These are phyloP conservation scores for Eumacrocentrus americanus DNA, from an alignment of 2,888 invertebrate species.

Conservation along the genomic window DNA sequence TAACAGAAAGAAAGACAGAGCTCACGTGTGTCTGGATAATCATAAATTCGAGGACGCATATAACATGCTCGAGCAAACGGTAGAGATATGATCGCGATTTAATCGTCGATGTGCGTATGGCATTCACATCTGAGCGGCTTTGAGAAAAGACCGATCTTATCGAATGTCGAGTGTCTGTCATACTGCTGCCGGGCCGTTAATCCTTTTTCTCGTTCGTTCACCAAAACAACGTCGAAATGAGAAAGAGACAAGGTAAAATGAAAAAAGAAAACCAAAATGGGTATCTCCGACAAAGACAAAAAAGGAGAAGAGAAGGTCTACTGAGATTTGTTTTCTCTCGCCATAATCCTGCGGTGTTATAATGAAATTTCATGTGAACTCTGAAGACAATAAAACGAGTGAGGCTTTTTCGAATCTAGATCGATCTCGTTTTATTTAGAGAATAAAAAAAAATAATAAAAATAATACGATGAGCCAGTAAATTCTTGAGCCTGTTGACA, in stretches of 20 bases:
- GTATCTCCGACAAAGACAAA: slow-evolving; percentile 15
- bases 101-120: slow-evolving; percentile 39
- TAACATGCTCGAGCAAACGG: slow-evolving; percentile 24
- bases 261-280: slow-evolving; percentile 4
- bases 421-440: slow-evolving; percentile 4
- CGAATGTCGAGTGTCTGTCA: slow-evolving; percentile 46
- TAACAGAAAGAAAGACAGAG: neutral
- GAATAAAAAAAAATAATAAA: slow-evolving; percentile 29
- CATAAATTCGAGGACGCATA: slow-evolving; percentile 31
- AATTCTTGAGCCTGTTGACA: slow-evolving; percentile 39
- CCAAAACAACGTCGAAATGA: slow-evolving; percentile 10
- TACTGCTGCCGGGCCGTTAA: slow-evolving; percentile 44
- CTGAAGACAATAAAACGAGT: neutral
- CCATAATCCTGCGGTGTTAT: no score
- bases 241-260: slow-evolving; percentile 15
- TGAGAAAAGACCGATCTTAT: slow-evolving; percentile 48
- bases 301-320: slow-evolving; percentile 22
- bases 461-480: slow-evolving; percentile 35
- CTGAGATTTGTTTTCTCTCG: slow-evolving; percentile 16
- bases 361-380: slow-evolving; percentile 2
- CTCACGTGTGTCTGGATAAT: slow-evolving; percentile 18
- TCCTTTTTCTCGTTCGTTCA: slow-evolving; percentile 43
- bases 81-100: slow-evolving; percentile 49
- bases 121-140: slow-evolving; percentile 36
- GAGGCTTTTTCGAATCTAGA: neutral